Evolutionary conservation across 2,113 vertebrate genomes (phyloP), one percentile per base, ranked within the genome.

Genomic region (Mormoops blainvillei): DNA sequence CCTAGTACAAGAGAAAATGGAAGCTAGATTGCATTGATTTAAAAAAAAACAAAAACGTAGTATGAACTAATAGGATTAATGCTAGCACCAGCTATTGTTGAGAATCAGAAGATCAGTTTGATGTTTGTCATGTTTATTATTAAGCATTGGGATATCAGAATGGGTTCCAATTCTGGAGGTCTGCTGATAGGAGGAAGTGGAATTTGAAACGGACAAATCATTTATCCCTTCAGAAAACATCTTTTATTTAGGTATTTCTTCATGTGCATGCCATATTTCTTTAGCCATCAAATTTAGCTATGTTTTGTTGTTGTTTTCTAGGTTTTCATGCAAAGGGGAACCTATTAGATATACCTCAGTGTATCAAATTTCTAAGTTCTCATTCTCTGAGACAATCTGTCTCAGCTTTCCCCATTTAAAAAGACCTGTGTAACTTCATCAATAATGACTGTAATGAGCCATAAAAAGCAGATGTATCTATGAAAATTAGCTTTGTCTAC

Each of bases 31-130:
- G 80, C 85, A 95, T 24, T 97, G 94, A 98, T 58, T 10, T 24
- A 58, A 61, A 58, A 61, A 45, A 28, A 43, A 61, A 96, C n/a
- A n/a, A 96, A 89, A 38, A 97, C 76, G 70, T 58, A 33, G 67
- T 76, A 73, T 89, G 61, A 96, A 97, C 96, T 97, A 98, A 97
- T 92, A 94, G 84, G 94, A 98, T 97, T 98, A 96, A 96, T 84
- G 87, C 56, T 88, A 97, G 94, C 86, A 95, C 81, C 82, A 96
- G 95, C 90, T 67, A 96, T 85, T 95, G 82, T 95, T 96, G 92
- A 96, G 71, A 97, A 97, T 78, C 68, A 85, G 97, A 98, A 98
- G 96, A 95, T 98, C 95, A 95, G 94, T 97, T 91, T 87, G 89
- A 96, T 89, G 85, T 90, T 82, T 16, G 74, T 70, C 67, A 97